Evolutionary conservation across 1,140 invertebrate genomes (phyloP), one percentile per base, ranked within the genome.

Genomic region (Saccostrea echinata): DNA sequence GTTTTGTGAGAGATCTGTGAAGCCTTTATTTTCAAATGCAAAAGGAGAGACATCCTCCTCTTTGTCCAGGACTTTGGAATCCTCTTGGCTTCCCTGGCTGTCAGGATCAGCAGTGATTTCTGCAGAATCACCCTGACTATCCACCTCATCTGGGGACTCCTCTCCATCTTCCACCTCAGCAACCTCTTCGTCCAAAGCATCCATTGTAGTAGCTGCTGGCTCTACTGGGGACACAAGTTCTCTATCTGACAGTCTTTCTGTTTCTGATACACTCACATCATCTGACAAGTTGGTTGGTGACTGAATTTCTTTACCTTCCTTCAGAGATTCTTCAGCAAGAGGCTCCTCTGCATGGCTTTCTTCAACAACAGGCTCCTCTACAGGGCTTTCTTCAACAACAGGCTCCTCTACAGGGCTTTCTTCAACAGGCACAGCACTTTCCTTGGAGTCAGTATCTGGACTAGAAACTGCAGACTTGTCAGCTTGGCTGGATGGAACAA

Each of bases 81-180:
- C 55, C 18, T 83, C 87, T 27, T 57, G 18, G 30, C 64, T 85
- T 51, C 87, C 52, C 21, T 71, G 68, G 24, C 64, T 80, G 35
- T 89, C 84, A 84, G 85, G 85, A 53, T 86, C 82, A 82, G 84
- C 64, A 3, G 88, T 61, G 9, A 88, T 61, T 88, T 90, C 89
- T 51, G 80, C 35, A 53, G 80, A 82, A 90, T 90, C 89, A 51
- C 68, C 85, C 76, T 89, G 88, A 43, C 88, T 89, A 33, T 89
- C 85, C 81, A 64, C 83, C 30, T 87, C 86, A 35, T 88, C 89
- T 24, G 83, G 52, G 13, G 88, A 90, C 8, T 86, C 30, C 21
- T 90, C 89, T 11, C 82, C 85, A 24, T 90, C 91, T 11, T 92
- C 91, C 68, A 71, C 68, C 27, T 91, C 91, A 52, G 91, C 91